Evolutionary conservation across 2,797 vertebrate species (phyloP).

Genomic region (Alauda arvensis): DNA sequence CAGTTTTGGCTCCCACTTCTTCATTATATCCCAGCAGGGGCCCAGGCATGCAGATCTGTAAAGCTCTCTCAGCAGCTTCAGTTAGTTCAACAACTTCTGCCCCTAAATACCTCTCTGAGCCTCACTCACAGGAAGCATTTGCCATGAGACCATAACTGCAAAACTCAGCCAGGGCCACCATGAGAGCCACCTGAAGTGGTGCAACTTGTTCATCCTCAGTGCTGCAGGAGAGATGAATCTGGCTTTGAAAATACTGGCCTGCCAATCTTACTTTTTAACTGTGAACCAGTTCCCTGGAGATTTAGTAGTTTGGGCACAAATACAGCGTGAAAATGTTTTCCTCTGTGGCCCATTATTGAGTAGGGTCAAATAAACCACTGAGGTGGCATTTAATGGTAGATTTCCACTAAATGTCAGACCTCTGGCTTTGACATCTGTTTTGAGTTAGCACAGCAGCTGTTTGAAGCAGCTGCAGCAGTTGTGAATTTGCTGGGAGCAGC

Average conservation of each 20-base stretch:
- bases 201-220: neutral
- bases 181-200: neutral
- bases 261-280: conserved; percentile 7
- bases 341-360: conserved; percentile 58
- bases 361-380: conserved; percentile 69
- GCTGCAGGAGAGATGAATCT: neutral
- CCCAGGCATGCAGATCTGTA: neutral
- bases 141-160: neutral
- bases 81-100: neutral
- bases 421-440: conserved; percentile 75
- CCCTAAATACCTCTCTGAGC: neutral
- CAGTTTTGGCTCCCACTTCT: neutral
- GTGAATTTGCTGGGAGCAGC: conserved; percentile 56
- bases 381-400: conserved; percentile 71
- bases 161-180: neutral
- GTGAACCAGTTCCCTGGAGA: neutral
- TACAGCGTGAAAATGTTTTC: conserved; percentile 48
- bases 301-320: conserved; percentile 28
- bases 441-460: conserved; percentile 74
- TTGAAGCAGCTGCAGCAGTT: conserved; percentile 64
- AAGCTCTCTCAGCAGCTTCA: neutral
- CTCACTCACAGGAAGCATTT: neutral
- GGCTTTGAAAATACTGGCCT: neutral
- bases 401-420: conserved; percentile 72
- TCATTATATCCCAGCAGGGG: neutral